Conservation (phyloP, 1,140 invertebrate genomes). For the Patella vulgata region DNA sequence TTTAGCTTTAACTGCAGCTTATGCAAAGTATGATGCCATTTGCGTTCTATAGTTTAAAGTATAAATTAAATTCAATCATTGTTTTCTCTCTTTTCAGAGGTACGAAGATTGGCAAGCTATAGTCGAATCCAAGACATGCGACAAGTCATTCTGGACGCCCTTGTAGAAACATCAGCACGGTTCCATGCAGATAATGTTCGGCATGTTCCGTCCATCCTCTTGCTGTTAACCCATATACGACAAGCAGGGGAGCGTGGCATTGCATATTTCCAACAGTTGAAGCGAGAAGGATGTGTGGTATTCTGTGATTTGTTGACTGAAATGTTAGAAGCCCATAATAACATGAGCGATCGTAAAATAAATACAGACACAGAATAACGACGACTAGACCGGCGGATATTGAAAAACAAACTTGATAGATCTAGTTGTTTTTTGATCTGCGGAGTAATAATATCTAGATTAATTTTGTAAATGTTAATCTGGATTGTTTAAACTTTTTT, state of each 20-base stretch:
- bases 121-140: constrained; percentile 51
- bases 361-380: too few relatives aligned
- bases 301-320: constrained; percentile 60
- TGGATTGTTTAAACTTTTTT: too few relatives aligned
- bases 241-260: constrained; percentile 55
- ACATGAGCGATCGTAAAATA: too few relatives aligned
- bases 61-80: too few relatives aligned
- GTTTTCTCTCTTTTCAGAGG: constrained; percentile 56
- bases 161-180: constrained; percentile 55
- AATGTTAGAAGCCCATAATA: constrained; percentile 59
- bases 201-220: constrained; percentile 51
- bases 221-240: constrained; percentile 59
- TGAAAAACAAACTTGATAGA: too few relatives aligned
- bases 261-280: constrained; percentile 54
- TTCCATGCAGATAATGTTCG: constrained; percentile 54
- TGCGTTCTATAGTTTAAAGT: too few relatives aligned
- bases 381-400: too few relatives aligned
- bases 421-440: too few relatives aligned
- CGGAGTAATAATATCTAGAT: too few relatives aligned
- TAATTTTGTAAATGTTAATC: too few relatives aligned
- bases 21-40: too few relatives aligned
- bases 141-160: constrained; percentile 51
- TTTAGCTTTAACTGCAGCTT: too few relatives aligned
- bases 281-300: constrained; percentile 52
- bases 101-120: constrained; percentile 48